Evolutionary conservation across 2,888 invertebrate genomes (phyloP).

Genomic region (Exephanes ischioxanthus): DNA sequence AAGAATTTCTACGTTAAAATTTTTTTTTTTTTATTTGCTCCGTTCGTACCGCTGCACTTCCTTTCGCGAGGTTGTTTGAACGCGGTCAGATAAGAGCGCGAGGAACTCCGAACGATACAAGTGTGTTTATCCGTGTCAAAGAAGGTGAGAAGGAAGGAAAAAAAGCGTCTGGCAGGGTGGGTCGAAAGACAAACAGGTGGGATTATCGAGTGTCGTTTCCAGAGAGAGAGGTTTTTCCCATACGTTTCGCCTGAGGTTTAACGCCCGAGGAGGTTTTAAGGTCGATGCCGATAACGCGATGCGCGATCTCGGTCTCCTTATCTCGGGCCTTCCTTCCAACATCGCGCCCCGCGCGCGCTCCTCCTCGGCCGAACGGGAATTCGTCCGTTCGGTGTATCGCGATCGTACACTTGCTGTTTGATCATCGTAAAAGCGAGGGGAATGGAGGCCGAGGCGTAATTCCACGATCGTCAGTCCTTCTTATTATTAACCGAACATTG

Average conservation of each 20-base stretch:
- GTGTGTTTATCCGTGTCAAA: conserved; percentile 31
- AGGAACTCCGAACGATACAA: conserved; percentile 66
- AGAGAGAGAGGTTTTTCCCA: conserved; percentile 52
- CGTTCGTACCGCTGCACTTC: conserved; percentile 62
- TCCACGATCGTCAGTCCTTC: background rate
- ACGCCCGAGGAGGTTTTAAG: conserved; percentile 18
- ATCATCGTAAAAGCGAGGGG: conserved; percentile 73
- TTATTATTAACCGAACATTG: background rate
- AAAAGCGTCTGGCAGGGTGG: conserved; percentile 42
- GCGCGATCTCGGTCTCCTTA: conserved; percentile 45
- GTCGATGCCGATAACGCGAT: conserved; percentile 71
- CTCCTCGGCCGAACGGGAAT: conserved; percentile 18
- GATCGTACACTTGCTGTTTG: conserved; percentile 69
- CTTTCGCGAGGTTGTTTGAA: conserved; percentile 74
- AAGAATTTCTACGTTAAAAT: conserved; percentile 13
- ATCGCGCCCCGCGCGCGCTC: conserved; percentile 62
- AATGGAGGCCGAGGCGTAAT: conserved; percentile 11
- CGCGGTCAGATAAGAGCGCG: conserved; percentile 74
- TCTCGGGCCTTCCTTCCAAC: conserved; percentile 55
- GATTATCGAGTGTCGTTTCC: conserved; percentile 62
- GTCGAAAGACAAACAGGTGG: conserved; percentile 65
- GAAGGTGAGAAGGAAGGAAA: conserved; percentile 23
- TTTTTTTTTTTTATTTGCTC: conserved; percentile 66
- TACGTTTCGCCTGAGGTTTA: background rate
- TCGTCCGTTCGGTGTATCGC: conserved; percentile 11